Conservation (phyloP, 2,888 invertebrate genomes). For the Hyles lineata region DNA sequence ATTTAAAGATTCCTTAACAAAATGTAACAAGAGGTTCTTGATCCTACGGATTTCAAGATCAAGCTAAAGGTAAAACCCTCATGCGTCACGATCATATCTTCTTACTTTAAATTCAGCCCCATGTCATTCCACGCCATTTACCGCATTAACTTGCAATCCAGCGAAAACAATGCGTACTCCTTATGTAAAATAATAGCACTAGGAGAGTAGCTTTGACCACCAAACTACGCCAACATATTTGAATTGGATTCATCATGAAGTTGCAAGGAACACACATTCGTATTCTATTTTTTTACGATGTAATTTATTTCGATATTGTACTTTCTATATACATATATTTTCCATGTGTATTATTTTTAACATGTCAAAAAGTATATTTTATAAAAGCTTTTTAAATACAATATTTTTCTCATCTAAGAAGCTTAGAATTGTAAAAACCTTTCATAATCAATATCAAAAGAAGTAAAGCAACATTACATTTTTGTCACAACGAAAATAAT, state of each 20-base stretch:
- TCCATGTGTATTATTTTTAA: slow-evolving; percentile 50
- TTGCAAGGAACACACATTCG: too few relatives aligned
- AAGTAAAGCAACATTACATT: slow-evolving; percentile 24
- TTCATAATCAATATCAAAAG: slow-evolving; percentile 24
- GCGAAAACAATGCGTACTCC: too few relatives aligned
- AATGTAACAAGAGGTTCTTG: not conserved
- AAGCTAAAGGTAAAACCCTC: not conserved
- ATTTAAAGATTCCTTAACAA: too few relatives aligned
- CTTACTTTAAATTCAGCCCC: not conserved
- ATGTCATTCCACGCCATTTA: not conserved
- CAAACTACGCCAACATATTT: too few relatives aligned
- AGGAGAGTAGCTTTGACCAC: too few relatives aligned
- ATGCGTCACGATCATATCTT: not conserved
- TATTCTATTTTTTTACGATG: not conserved
- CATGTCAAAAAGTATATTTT: slow-evolving; percentile 50
- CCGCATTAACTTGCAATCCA: too few relatives aligned
- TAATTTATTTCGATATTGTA: not conserved
- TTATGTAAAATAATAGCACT: not conserved
- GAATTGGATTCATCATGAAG: too few relatives aligned
- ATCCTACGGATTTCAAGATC: not conserved
- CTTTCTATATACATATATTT: slow-evolving; percentile 43
- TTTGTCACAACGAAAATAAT: slow-evolving; percentile 34
- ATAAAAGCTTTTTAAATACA: slow-evolving; percentile 44
- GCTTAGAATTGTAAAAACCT: slow-evolving; percentile 11
- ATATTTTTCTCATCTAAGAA: slow-evolving; percentile 33